A percentile compares a stretch with the other conserved stretches of the same genome.
Evolutionary conservation across 1,140 invertebrate genomes (phyloP).

Genomic region (Acromyrmex heyeri): DNA sequence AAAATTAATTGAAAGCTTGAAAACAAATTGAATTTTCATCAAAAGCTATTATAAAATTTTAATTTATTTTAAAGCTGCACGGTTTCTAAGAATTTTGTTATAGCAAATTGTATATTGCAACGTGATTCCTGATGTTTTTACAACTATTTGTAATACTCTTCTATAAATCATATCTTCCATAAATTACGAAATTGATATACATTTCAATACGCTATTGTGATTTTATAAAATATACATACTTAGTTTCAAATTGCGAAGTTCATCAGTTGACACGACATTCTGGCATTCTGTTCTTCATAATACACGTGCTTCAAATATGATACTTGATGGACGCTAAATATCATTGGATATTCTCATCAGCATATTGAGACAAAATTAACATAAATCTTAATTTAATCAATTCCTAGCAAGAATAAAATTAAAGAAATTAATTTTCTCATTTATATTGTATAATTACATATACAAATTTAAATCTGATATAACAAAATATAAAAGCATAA

Average conservation of each 20-base stretch:
- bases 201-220: conserved; percentile 1
- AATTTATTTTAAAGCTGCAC: neutral
- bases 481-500: neutral
- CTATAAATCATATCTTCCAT: neutral
- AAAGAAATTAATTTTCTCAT: neutral
- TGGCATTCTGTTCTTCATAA: neutral
- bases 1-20: neutral
- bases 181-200: neutral
- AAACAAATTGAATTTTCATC: neutral
- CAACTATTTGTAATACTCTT: conserved; percentile 1
- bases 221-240: neutral
- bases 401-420: neutral
- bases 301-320: neutral
- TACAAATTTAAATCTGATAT: neutral
- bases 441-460: neutral
- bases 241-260: neutral
- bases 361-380: neutral
- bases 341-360: neutral
- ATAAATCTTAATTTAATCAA: neutral
- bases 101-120: neutral
- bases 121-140: neutral
- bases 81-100: neutral
- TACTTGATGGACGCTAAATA: neutral
- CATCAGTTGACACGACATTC: neutral
- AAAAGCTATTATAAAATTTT: neutral